Conservation (phyloP, 2,113 vertebrate species). For the Otis tarda region DNA sequence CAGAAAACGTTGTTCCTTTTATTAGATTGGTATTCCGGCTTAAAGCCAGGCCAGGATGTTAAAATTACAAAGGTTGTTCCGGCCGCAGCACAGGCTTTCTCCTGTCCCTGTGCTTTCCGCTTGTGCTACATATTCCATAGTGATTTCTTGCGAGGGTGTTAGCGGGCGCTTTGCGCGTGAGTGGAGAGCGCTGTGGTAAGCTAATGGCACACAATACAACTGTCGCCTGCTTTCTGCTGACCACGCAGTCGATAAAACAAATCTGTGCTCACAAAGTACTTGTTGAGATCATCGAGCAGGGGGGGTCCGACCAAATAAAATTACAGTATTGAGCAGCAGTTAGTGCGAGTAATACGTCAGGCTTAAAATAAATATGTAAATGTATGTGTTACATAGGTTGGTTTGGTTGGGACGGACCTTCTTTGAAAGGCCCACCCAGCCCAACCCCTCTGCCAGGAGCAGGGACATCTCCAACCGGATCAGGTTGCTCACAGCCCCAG, state of each 20-base stretch:
- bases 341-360: not conserved
- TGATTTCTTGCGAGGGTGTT: not conserved
- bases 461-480: too few relatives aligned
- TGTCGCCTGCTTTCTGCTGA: not conserved
- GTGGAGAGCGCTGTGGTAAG: not conserved
- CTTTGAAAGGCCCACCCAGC: too few relatives aligned
- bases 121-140: not conserved
- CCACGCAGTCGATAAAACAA: not conserved
- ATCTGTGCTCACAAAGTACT: not conserved
- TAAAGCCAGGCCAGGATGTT: not conserved
- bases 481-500: too few relatives aligned
- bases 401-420: too few relatives aligned
- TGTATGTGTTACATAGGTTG: too few relatives aligned
- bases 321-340: not conserved
- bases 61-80: not conserved
- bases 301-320: not conserved
- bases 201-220: not conserved
- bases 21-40: not conserved
- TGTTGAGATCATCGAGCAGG: constrained; percentile 16
- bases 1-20: not conserved
- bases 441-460: too few relatives aligned
- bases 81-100: not conserved
- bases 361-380: not conserved
- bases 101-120: not conserved
- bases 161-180: not conserved